Evolutionary conservation across 2,797 vertebrate species (phyloP).

Genomic region (Potorous gilbertii): DNA sequence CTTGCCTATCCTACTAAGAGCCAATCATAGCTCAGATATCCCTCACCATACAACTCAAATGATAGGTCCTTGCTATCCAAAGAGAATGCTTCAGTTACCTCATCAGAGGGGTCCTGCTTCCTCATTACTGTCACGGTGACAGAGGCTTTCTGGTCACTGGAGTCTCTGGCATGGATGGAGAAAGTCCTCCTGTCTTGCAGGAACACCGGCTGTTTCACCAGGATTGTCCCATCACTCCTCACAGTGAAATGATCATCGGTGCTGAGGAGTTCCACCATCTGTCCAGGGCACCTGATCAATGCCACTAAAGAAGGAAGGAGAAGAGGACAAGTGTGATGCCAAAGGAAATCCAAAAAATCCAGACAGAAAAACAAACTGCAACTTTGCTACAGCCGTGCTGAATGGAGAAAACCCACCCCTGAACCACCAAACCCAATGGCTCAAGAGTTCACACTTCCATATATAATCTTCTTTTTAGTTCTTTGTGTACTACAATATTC

Average conservation of each 20-base stretch:
- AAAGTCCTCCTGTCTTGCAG: conserved; percentile 41
- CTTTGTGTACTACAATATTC: neutral
- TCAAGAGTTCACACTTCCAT: neutral
- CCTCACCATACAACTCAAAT: neutral
- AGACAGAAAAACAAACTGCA: neutral
- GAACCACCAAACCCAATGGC: neutral
- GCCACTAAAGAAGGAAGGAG: conserved; percentile 53
- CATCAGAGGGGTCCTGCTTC: neutral
- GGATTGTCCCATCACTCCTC: neutral
- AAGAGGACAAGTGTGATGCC: neutral
- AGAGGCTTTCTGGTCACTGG: neutral
- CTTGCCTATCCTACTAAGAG: neutral
- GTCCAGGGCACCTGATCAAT: conserved; percentile 48
- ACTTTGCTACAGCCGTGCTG: neutral
- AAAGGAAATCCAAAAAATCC: neutral
- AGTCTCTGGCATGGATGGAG: neutral
- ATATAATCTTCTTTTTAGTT: neutral
- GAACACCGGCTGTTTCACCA: conserved; percentile 35
- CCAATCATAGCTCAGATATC: neutral
- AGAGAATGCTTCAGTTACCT: neutral
- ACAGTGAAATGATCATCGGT: neutral
- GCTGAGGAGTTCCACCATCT: neutral
- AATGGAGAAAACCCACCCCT: neutral
- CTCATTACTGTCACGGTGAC: rapidly evolving
- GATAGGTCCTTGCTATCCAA: neutral